Conservation (phyloP, 2,113 vertebrate species). For the Oncorhynchus tshawytscha region DNA sequence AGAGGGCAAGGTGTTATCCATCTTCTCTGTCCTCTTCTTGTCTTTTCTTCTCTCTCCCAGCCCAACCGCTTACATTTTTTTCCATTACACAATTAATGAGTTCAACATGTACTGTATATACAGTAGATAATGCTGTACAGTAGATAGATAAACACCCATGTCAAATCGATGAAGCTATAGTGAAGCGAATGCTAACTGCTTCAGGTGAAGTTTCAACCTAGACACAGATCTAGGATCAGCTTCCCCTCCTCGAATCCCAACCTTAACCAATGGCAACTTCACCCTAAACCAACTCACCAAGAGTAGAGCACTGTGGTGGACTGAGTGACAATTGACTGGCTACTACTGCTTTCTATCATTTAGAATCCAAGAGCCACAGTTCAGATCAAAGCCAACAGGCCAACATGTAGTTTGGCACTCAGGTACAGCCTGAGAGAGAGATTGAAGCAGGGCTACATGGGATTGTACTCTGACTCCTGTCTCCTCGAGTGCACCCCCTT, state of each 20-base stretch:
- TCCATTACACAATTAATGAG: no score
- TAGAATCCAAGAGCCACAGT: slow-evolving; percentile 61
- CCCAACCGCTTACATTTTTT: no score
- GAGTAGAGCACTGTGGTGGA: no score
- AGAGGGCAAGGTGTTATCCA: neutral
- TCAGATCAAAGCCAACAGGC: slow-evolving; percentile 51
- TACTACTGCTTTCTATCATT: slow-evolving; percentile 32
- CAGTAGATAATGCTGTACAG: no score
- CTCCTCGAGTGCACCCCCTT: neutral
- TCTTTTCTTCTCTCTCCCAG: neutral
- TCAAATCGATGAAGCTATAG: no score
- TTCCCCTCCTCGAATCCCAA: neutral
- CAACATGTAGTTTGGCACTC: slow-evolving; percentile 51
- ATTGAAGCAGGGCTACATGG: slow-evolving; percentile 10
- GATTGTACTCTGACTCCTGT: neutral
- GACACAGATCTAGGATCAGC: neutral
- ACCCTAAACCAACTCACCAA: no score
- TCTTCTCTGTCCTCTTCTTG: neutral
- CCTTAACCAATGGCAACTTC: no score
- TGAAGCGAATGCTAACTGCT: no score
- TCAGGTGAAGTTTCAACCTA: no score
- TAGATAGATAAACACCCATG: no score
- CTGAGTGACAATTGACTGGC: slow-evolving; percentile 17
- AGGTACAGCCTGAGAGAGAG: slow-evolving; percentile 37
- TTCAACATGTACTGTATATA: no score